Evolutionary conservation across 1,140 invertebrate species (phyloP).

Genomic region (Helicorthomorpha holstii): DNA sequence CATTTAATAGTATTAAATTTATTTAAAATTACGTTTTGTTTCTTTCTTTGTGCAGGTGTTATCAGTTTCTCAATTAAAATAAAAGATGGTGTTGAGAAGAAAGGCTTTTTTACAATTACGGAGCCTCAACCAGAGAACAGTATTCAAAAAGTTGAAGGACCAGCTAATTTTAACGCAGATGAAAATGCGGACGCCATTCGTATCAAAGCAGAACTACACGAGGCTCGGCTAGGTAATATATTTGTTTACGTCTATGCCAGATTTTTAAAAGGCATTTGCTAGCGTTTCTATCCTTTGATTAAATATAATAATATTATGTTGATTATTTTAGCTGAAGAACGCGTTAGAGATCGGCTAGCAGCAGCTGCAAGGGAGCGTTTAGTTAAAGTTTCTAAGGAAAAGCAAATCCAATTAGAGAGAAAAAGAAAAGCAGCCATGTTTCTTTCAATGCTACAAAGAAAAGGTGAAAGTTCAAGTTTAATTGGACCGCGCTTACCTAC

Average conservation of each 20-base stretch:
- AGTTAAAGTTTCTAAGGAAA: conserved; percentile 35
- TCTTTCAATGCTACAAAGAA: conserved; percentile 23
- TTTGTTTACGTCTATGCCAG: too few species aligned
- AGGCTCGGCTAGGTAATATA: too few species aligned
- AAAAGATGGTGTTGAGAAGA: conserved; percentile 22
- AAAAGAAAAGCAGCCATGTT: conserved; percentile 37
- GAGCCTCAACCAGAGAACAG: conserved; percentile 6
- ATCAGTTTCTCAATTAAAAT: conserved; percentile 28
- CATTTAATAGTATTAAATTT: background rate
- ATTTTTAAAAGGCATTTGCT: too few species aligned
- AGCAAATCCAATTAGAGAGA: conserved; percentile 48
- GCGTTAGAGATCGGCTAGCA: conserved; percentile 40
- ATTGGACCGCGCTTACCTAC: conserved; percentile 10
- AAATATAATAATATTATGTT: background rate
- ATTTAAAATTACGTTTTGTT: conserved; percentile 5
- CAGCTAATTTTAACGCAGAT: conserved; percentile 9
- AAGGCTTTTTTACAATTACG: conserved; percentile 18
- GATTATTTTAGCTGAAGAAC: background rate
- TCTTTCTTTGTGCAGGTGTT: conserved; percentile 13
- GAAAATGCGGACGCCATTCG: conserved; percentile 13
- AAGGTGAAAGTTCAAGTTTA: conserved; percentile 3
- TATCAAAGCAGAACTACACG: conserved; percentile 2
- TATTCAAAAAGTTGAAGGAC: conserved; percentile 9
- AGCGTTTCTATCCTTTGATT: background rate
- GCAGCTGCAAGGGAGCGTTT: conserved; percentile 40